Percentiles rank a stretch among this genome's conserved stretches.
phyloP scores from a whole-genome alignment of 2,888 invertebrate species.

The Piscicola geometra region DNA sequence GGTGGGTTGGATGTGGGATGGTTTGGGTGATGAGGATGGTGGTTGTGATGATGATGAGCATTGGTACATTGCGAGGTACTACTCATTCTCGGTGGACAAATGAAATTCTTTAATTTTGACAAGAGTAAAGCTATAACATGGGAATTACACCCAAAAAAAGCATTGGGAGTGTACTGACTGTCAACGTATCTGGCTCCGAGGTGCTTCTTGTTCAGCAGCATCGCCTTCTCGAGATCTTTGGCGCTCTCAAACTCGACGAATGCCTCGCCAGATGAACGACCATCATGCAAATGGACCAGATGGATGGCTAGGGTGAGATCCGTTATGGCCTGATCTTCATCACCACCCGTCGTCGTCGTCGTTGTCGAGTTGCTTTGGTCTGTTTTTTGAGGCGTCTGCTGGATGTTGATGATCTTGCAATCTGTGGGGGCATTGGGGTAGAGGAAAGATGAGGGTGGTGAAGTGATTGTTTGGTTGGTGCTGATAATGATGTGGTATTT shows the following conservation, averaged over 20 bases:
- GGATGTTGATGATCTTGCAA: not conserved
- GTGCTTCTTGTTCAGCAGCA: slow-evolving; percentile 77
- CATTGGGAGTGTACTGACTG: not conserved
- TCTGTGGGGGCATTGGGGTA: not conserved
- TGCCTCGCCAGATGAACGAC: slow-evolving; percentile 83
- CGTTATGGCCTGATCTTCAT: too few species aligned
- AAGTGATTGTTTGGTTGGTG: too few species aligned
- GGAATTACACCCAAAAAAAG: not conserved
- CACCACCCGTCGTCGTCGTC: not conserved
- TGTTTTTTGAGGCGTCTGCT: not conserved
- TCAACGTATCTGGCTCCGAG: slow-evolving; percentile 86
- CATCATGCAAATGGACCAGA: slow-evolving; percentile 78
- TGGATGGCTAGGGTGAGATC: slow-evolving; percentile 64
- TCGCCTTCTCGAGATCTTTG: slow-evolving; percentile 73
- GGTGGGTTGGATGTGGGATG: not conserved
- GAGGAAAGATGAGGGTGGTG: too few species aligned
- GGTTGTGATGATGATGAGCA: not conserved
- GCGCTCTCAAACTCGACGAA: slow-evolving; percentile 76
- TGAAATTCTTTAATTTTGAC: not conserved
- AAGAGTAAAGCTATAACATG: too few species aligned
- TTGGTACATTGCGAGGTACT: not conserved
- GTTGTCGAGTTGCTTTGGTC: not conserved
- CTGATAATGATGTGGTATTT: too few species aligned
- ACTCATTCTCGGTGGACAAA: not conserved
- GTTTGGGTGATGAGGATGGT: not conserved